Base-by-base conservation (phyloP, 2,888 invertebrate genomes). In the Drosophila conformis region DNA sequence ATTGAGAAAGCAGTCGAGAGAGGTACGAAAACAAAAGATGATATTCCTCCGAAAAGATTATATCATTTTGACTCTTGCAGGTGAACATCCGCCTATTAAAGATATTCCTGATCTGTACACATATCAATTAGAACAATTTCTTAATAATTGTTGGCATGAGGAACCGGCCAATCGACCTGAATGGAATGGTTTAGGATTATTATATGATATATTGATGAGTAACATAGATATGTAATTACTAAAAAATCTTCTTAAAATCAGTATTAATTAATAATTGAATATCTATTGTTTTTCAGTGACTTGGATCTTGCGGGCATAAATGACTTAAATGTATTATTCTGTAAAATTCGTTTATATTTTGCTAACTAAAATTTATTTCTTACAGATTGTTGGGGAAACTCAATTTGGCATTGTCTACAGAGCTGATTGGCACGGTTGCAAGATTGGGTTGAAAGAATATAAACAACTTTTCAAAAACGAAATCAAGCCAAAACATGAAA, bases 321-420 rank as follows among this genome's bases (percentile, higher is more conserved):
- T 8, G 1, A 38, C 11, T 11, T 27, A 27, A 38, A 38, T 27
- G 27, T 54, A 54, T 27, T 10, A n/a, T 27, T 25, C 10, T 27
- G 2, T 27, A 8, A 15, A 51, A 51, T 31, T n/a, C 31, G n/a
- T 1, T 29, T 7, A 38, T 5, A 27, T 33, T n/a, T 4, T 15
- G 4, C 13, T 18, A 29, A 25, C 8, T 35, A 21, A 25, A 21
- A 7, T 18, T 18, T 10, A 21, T 25, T 25, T 21, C 2, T 3
- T 18, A 36, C 18, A 54, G 38, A n/a, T 27, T 38, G 27, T 56
- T 38, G 27, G 38, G 33, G 7, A 52, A 21, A 13, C 33, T 52
- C 21, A 31, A n/a, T 52, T 52, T 33, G 52, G 52, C 13, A 21
- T 21, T 52, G 52, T 52, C 13, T 33, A 35, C 51, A 52, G 31